Evolutionary conservation across 1,140 invertebrate species (phyloP).

Genomic region (Phymastichus coffea): DNA sequence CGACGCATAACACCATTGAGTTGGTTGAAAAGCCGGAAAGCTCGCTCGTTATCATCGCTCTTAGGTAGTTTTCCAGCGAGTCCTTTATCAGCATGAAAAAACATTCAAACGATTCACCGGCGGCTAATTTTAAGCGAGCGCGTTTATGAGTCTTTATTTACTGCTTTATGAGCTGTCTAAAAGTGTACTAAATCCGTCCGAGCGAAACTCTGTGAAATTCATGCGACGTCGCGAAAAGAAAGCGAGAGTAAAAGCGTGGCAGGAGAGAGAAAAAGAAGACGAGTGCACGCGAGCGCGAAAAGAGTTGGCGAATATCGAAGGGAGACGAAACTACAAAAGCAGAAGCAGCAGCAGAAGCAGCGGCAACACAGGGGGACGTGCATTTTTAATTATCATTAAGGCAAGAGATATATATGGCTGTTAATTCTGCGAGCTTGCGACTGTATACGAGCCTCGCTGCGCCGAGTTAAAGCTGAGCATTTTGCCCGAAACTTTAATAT

Average conservation of each 20-base stretch:
- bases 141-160: conserved; percentile 8
- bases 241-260: background rate
- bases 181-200: background rate
- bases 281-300: conserved; percentile 10
- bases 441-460: background rate
- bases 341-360: conserved; percentile 16
- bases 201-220: background rate
- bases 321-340: conserved; percentile 21
- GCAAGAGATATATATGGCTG: conserved; percentile 15
- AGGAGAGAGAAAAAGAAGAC: conserved; percentile 5
- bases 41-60: too few species aligned
- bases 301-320: background rate
- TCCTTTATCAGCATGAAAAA: too few species aligned
- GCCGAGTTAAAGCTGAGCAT: background rate
- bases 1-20: too few species aligned
- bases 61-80: too few species aligned
- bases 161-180: background rate
- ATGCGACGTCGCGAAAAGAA: background rate
- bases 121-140: too few species aligned
- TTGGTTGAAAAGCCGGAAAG: too few species aligned
- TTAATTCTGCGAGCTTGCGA: conserved; percentile 23
- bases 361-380: background rate
- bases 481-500: conserved; percentile 25
- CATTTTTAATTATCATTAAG: conserved; percentile 31
- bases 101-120: too few species aligned